Base-by-base conservation (phyloP, 2,113 vertebrate genomes). In the Gadus chalcogrammus region DNA sequence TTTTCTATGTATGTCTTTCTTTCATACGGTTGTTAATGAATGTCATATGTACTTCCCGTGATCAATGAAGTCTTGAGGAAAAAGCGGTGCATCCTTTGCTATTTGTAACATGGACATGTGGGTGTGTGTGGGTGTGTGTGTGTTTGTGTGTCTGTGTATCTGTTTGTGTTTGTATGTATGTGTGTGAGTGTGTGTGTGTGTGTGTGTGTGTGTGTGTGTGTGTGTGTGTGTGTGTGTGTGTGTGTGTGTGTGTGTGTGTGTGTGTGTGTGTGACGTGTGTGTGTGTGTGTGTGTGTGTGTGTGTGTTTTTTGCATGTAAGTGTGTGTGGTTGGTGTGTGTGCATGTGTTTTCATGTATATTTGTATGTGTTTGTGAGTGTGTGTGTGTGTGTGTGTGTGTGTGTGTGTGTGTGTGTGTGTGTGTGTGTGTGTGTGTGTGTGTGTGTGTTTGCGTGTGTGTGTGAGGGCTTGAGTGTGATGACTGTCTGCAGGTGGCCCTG, bases 301-400 rank as follows among this genome's bases (percentile, higher is more conserved):
- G 22, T 24, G 22, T 24, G 22, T 24, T 24, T 24, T 24, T 24
- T 24, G 31, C 31, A 4, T 31, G 31, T 31, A 53, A 15, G 62
- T 66, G 1, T 31, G 31, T 6, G 5, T 31, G 22, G 22, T 24
- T 24, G 2, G 31, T 31, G 5, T 31, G 31, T 62, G 61, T 48
- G 52, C 38, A 62, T 71, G 68, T 52, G 63, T n/a, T n/a, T n/a
- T n/a, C 22, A 24, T 75, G 62, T 58, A 15, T 64, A 35, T 68
- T 38, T 58, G 59, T 67, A 63, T 62, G 67, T 61, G 42, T 56
- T 6, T 48, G 3, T 48, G 42, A 6, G 42, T 6, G 31, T 48
- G 12, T 9, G 12, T 48, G 8, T 11, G 42, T 48, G 31, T 4
- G 31, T 35, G 31, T 35, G 6, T 35, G 4, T 35, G 31, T 35